phyloP scores from a whole-genome alignment of 2,113 vertebrate genomes.

The Alligator sinensis region DNA sequence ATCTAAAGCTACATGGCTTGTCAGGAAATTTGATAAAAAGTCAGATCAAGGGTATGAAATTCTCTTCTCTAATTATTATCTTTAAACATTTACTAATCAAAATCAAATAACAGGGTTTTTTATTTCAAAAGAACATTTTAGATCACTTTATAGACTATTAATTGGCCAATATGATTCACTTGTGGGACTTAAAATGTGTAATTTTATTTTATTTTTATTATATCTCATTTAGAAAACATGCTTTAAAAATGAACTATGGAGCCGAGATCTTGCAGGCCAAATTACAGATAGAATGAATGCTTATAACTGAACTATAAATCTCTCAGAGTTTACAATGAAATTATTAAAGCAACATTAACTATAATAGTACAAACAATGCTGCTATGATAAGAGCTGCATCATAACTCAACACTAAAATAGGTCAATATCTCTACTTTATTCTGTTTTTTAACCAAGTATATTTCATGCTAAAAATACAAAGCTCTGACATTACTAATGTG shows the following conservation, averaged over 20 bases:
- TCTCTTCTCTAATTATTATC: background rate
- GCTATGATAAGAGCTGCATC: background rate
- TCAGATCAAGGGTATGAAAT: background rate
- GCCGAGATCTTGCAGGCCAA: background rate
- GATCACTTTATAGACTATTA: background rate
- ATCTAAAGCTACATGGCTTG: no score
- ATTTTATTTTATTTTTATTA: background rate
- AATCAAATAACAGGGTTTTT: background rate
- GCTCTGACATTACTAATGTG: background rate
- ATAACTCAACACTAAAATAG: background rate
- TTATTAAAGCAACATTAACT: slow-evolving; percentile 7
- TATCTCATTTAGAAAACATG: background rate
- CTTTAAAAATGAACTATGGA: background rate
- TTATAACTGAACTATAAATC: background rate
- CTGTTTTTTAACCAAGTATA: background rate
- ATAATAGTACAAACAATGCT: background rate
- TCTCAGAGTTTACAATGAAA: background rate
- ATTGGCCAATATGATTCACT: background rate
- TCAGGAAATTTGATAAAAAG: background rate
- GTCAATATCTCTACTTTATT: background rate
- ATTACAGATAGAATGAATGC: background rate
- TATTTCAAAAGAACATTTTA: background rate
- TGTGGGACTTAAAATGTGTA: background rate
- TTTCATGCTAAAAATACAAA: background rate
- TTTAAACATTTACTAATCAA: background rate